Percentiles rank a stretch among this genome's conserved stretches.
Conservation (phyloP, 2,113 vertebrate species). For the Hyla sarda region DNA sequence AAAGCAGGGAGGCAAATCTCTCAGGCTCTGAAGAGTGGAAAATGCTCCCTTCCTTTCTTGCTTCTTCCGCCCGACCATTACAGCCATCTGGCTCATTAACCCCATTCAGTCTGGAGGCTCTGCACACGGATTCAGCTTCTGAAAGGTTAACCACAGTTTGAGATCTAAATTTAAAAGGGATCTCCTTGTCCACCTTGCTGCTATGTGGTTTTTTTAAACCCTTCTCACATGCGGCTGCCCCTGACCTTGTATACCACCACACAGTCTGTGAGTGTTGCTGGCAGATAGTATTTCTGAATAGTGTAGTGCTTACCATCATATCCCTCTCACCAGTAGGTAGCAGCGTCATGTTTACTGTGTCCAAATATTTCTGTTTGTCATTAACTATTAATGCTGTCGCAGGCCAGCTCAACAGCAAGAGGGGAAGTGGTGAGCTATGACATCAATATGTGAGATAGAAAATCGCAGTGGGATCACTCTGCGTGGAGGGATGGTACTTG, state of each 20-base stretch:
- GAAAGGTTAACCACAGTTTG: constrained; percentile 13
- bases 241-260: constrained; percentile 16
- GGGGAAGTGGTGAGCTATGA: background rate
- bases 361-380: constrained; percentile 33
- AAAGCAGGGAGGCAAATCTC: constrained; percentile 54
- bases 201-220: constrained; percentile 21
- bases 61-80: constrained; percentile 47
- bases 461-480: background rate
- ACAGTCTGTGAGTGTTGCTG: constrained; percentile 52
- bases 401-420: constrained; percentile 8
- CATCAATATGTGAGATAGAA: background rate
- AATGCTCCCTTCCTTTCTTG: constrained; percentile 40
- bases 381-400: constrained; percentile 32
- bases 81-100: constrained; percentile 17
- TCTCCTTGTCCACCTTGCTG: constrained; percentile 20
- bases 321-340: constrained; percentile 34
- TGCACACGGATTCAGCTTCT: constrained; percentile 8
- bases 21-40: constrained; percentile 63
- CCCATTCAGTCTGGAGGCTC: constrained; percentile 25
- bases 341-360: constrained; percentile 25
- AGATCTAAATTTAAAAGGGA: background rate
- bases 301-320: constrained; percentile 39
- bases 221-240: constrained; percentile 25
- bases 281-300: constrained; percentile 45
- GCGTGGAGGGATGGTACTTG: background rate